A percentile compares a stretch with the other conserved stretches of the same genome.
These are phyloP conservation scores for Lepidurus apus DNA, from an alignment of 1,140 invertebrate species.

Conservation along the genomic window DNA sequence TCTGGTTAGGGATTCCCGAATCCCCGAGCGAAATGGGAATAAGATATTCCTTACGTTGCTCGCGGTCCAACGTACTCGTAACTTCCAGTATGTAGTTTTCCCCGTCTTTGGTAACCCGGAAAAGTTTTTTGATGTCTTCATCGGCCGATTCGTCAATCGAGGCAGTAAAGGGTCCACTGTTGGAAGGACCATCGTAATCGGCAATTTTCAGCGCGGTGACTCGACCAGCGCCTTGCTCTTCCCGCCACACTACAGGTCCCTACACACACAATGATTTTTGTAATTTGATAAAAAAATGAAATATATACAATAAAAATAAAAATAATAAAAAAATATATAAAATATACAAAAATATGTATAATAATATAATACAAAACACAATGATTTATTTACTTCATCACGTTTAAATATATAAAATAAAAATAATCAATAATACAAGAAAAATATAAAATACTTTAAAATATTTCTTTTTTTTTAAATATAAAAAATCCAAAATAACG, in stretches of 20 bases:
- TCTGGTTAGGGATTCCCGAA: slow-evolving; percentile 61
- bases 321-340: not conserved
- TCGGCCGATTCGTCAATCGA: slow-evolving; percentile 60
- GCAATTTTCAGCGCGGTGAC: slow-evolving; percentile 66
- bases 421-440: too few species aligned
- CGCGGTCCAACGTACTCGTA: slow-evolving; percentile 71
- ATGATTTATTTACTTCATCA: too few species aligned
- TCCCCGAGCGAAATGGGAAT: slow-evolving; percentile 84
- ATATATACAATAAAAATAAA: too few species aligned
- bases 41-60: slow-evolving; percentile 75
- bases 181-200: slow-evolving; percentile 69
- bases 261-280: not conserved
- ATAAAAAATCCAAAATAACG: not conserved
- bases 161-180: slow-evolving; percentile 75
- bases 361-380: too few species aligned
- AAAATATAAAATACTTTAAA: too few species aligned
- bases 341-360: too few species aligned
- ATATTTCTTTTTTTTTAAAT: too few species aligned
- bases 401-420: not conserved
- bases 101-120: slow-evolving; percentile 52
- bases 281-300: too few species aligned
- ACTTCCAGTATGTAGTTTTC: slow-evolving; percentile 21
- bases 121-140: slow-evolving; percentile 62
- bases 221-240: slow-evolving; percentile 58
- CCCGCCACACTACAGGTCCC: slow-evolving; percentile 71